A percentile compares a stretch with the other conserved stretches of the same genome.
phyloP scores from a whole-genome alignment of 2,797 vertebrate species.

The Tenualosa ilisha region DNA sequence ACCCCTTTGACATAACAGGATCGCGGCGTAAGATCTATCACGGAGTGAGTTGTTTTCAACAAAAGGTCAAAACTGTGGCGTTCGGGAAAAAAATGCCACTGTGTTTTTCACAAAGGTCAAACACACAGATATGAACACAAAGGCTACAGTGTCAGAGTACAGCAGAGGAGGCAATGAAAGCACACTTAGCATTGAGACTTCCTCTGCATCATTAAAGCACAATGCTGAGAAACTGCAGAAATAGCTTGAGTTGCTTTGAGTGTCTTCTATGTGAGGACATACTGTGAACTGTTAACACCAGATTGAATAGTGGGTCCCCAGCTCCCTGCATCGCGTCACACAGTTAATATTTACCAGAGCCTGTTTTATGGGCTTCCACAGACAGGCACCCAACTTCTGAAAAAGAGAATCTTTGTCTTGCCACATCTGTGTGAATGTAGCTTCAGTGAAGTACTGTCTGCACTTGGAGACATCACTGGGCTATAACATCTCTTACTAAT shows the following conservation, averaged over 20 bases:
- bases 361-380: not conserved
- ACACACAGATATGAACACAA: not conserved
- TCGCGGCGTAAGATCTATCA: not conserved
- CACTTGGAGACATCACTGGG: not conserved
- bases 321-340: not conserved
- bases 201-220: not conserved
- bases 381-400: not conserved
- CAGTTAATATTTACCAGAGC: not conserved
- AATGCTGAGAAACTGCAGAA: not conserved
- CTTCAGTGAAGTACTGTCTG: not conserved
- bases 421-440: not conserved
- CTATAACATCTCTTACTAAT: conserved; percentile 44
- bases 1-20: not conserved
- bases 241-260: not conserved
- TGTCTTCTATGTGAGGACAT: not conserved
- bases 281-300: not conserved
- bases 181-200: not conserved
- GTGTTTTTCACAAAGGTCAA: not conserved
- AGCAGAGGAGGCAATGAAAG: not conserved
- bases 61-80: not conserved
- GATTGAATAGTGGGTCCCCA: not conserved
- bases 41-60: not conserved
- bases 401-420: not conserved
- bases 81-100: not conserved
- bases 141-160: not conserved